These are phyloP conservation scores for Ophion obscuratus DNA, from an alignment of 2,888 invertebrate species.

Conservation along the genomic window DNA sequence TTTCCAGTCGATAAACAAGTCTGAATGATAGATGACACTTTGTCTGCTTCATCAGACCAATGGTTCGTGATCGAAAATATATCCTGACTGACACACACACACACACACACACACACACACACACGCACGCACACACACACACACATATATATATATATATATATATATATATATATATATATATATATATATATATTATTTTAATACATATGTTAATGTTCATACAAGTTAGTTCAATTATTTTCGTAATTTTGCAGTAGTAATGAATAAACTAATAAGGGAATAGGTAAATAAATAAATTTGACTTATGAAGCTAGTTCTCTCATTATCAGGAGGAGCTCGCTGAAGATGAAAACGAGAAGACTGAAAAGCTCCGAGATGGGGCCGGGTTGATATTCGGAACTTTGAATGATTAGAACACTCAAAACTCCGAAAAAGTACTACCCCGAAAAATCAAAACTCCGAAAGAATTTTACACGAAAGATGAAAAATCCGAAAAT, in stretches of 20 bases:
- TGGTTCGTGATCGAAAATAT: not conserved
- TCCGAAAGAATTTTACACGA: too few relatives aligned
- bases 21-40: not conserved
- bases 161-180: too few relatives aligned
- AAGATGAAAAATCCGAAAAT: too few relatives aligned
- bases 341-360: conserved; percentile 10
- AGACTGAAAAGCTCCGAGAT: not conserved
- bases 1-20: not conserved
- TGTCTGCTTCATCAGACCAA: not conserved
- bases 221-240: not conserved
- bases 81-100: not conserved
- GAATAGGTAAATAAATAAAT: not conserved
- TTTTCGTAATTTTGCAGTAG: not conserved
- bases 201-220: not conserved
- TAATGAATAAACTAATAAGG: not conserved
- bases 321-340: conserved; percentile 17
- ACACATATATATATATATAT: too few relatives aligned
- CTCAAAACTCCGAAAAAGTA: too few relatives aligned
- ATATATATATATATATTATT: not conserved
- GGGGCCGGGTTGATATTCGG: too few relatives aligned
- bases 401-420: too few relatives aligned
- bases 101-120: too few relatives aligned
- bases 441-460: too few relatives aligned
- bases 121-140: too few relatives aligned
- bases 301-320: conserved; percentile 45